These are phyloP conservation scores for Bombus sibiricus DNA, from an alignment of 1,140 invertebrate species.

Conservation along the genomic window DNA sequence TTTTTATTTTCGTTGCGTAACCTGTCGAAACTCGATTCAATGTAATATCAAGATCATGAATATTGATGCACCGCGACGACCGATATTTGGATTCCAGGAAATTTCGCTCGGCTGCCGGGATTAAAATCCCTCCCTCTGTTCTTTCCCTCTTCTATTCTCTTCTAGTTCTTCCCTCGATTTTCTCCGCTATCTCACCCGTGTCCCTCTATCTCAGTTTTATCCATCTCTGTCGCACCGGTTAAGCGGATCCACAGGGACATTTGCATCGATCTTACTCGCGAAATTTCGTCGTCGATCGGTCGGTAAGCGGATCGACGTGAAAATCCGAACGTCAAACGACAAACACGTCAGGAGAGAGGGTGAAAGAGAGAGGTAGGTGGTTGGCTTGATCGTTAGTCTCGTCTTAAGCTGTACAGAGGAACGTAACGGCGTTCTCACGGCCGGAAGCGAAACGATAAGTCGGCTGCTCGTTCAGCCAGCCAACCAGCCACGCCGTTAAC, in stretches of 20 bases:
- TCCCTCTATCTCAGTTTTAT: slow-evolving; percentile 16
- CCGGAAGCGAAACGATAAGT: slow-evolving; percentile 67
- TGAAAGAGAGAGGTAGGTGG: background rate
- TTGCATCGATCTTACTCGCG: slow-evolving; percentile 43
- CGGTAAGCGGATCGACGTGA: slow-evolving; percentile 39
- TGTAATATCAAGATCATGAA: slow-evolving; percentile 7
- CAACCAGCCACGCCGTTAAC: slow-evolving; percentile 62
- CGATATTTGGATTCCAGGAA: slow-evolving; percentile 28
- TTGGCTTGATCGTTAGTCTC: slow-evolving; percentile 39
- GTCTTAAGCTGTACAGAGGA: slow-evolving; percentile 33
- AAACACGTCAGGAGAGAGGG: background rate
- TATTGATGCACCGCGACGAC: slow-evolving; percentile 17
- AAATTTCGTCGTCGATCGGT: slow-evolving; percentile 48
- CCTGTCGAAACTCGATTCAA: slow-evolving; percentile 1
- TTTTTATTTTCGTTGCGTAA: slow-evolving; percentile 8
- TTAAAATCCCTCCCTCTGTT: slow-evolving; percentile 11
- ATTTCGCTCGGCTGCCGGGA: background rate
- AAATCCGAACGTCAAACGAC: slow-evolving; percentile 35
- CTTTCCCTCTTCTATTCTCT: background rate
- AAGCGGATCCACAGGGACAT: slow-evolving; percentile 24
- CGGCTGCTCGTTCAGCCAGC: slow-evolving; percentile 49
- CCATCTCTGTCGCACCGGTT: background rate
- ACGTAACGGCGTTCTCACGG: slow-evolving; percentile 56
- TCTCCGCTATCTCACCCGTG: too few relatives aligned
- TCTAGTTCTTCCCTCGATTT: background rate